phyloP scores from a whole-genome alignment of 2,888 invertebrate species.

The Tridacna crocea region DNA sequence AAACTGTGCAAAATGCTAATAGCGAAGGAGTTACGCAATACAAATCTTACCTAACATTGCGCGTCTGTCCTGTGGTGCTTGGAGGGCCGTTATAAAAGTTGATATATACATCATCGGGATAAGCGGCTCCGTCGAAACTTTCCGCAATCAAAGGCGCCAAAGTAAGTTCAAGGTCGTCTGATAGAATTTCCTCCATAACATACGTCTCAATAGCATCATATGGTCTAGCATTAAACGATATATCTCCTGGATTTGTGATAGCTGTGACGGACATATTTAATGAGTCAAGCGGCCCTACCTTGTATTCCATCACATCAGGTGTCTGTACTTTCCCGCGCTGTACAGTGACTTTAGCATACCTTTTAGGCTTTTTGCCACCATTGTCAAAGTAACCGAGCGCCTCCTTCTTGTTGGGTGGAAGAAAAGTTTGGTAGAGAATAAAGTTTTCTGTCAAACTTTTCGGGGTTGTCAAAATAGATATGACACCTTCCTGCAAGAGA shows the following conservation, averaged over 20 bases:
- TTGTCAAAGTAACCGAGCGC: conserved; percentile 61
- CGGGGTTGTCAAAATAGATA: conserved; percentile 45
- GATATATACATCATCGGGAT: conserved; percentile 56
- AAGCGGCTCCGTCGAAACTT: conserved; percentile 65
- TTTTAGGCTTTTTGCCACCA: conserved; percentile 59
- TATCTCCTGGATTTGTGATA: conserved; percentile 52
- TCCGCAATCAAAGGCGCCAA: conserved; percentile 58
- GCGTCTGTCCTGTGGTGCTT: conserved; percentile 38
- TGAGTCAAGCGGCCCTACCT: conserved; percentile 64
- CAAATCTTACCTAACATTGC: conserved; percentile 51
- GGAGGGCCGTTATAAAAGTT: conserved; percentile 59
- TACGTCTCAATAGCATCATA: conserved; percentile 61
- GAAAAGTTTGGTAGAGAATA: conserved; percentile 60
- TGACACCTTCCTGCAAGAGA: conserved; percentile 34
- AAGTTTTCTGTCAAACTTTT: conserved; percentile 55
- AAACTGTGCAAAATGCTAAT: neutral
- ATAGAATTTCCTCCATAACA: conserved; percentile 51
- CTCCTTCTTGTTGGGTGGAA: conserved; percentile 59
- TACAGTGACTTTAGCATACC: conserved; percentile 63
- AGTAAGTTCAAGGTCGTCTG: conserved; percentile 38
- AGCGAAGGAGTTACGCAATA: neutral
- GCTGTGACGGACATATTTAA: conserved; percentile 30
- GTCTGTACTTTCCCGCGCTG: conserved; percentile 52
- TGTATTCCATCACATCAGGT: conserved; percentile 69
- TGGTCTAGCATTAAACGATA: conserved; percentile 66